Evolutionary conservation across 1,140 invertebrate genomes (phyloP), one percentile per base, ranked within the genome.

Genomic region (Marisa cornuarietis): DNA sequence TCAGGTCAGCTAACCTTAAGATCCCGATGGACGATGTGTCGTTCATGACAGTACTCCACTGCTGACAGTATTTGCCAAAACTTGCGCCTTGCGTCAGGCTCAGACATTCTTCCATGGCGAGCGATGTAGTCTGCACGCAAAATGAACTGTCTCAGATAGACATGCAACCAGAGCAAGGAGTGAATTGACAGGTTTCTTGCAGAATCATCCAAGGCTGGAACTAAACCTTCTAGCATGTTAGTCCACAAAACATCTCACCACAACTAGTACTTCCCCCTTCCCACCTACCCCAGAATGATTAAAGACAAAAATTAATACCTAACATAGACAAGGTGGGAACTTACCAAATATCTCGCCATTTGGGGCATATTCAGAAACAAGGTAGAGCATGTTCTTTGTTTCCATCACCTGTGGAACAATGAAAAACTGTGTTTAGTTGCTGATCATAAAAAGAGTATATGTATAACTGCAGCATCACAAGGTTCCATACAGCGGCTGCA

Each of bases 21-120:
- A 93, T 99, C 98, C 92, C 98, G 94, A 93, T 99, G 98, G 85
- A 99, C 97, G 87, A 99, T 96, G 88, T 95, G 94, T 86, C 95
- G 94, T 87, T 95, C 95, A 92, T 99, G 98, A 89, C 97, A 97
- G 91, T 99, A 99, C 90, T 96, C 94, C 71, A 99, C 96, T 74
- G 98, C 98, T 42, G 95, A 94, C 71, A 99, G 93, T 87, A 99
- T 99, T 93, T 99, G 98, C 88, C 90, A 90, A 92, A 99, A 99
- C 90, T 99, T 96, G 85, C 95, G 93, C 81, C 97, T 93, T 18
- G 98, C 98, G 86, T 97, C 96, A 84, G 94, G 93, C 91, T 99
- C 98, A 68, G 94, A 94, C 95, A 99, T 96, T 84, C 96, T 93
- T 24, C 97, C 97, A 91, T 98, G 96, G 86, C 94, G 93, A 58